Evolutionary conservation across 1,140 invertebrate genomes (phyloP).

Genomic region (Heliothis subflexa): DNA sequence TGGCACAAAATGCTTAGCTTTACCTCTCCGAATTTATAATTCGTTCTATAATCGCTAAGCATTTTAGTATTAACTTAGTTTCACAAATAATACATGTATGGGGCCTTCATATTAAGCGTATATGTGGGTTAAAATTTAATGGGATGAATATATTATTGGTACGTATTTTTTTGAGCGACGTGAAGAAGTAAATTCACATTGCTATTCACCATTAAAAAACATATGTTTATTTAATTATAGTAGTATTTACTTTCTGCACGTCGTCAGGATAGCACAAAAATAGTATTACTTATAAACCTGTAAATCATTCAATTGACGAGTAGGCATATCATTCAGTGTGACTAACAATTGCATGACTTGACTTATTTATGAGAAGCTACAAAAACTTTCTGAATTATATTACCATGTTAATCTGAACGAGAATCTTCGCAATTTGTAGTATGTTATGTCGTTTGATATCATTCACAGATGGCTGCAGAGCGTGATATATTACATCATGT

Average conservation of each 20-base stretch:
- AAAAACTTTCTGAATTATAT: constrained; percentile 26
- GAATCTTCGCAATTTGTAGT: constrained; percentile 14
- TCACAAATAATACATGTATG: constrained; percentile 33
- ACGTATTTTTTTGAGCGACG: constrained; percentile 53
- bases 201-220: neutral
- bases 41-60: constrained; percentile 42
- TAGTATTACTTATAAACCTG: neutral
- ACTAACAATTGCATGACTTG: constrained; percentile 67
- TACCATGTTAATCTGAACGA: constrained; percentile 14
- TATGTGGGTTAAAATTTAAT: constrained; percentile 35
- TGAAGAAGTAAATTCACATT: constrained; percentile 24
- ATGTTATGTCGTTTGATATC: constrained; percentile 11
- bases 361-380: constrained; percentile 15
- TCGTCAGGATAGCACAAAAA: constrained; percentile 27
- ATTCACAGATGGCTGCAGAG: constrained; percentile 14
- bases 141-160: constrained; percentile 50
- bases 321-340: constrained; percentile 52
- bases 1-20: constrained; percentile 48
- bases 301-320: neutral
- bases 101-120: constrained; percentile 22
- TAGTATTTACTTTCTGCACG: constrained; percentile 31
- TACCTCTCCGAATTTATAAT: constrained; percentile 32
- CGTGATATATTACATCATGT: constrained; percentile 15
- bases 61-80: constrained; percentile 46
- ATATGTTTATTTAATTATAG: neutral